A percentile compares a stretch with the other conserved stretches of the same genome.
These are phyloP conservation scores for Pycnomerus fuliginosus DNA, from an alignment of 2,888 invertebrate species.

Conservation along the genomic window DNA sequence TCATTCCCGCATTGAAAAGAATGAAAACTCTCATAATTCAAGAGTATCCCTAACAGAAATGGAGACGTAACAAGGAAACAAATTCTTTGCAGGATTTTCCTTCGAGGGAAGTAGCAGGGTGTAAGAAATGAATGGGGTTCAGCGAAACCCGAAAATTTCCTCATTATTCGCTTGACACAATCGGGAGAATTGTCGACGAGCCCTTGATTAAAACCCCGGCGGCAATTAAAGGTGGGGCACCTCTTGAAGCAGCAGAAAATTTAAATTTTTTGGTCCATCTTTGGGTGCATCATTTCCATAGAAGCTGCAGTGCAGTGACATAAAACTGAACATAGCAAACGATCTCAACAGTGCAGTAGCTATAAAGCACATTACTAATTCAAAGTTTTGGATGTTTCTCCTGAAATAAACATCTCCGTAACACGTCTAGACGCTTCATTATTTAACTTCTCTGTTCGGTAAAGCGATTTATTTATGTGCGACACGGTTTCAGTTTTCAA, in stretches of 20 bases:
- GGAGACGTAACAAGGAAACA: conserved; percentile 48
- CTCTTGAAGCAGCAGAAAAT: too few species aligned
- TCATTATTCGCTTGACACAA: conserved; percentile 17
- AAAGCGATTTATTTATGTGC: conserved; percentile 8
- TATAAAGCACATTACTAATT: conserved; percentile 33
- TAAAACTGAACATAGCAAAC: conserved; percentile 29
- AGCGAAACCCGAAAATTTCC: conserved; percentile 16
- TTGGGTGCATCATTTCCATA: too few species aligned
- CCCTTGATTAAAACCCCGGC: conserved; percentile 11
- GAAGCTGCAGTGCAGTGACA: conserved; percentile 31
- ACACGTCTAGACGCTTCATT: conserved; percentile 13
- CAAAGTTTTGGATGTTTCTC: conserved; percentile 19
- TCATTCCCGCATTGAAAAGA: conserved; percentile 2
- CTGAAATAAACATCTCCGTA: conserved; percentile 15
- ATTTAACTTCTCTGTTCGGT: conserved; percentile 5
- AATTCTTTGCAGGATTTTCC: conserved; percentile 47
- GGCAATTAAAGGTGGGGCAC: neutral
- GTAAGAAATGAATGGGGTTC: conserved; percentile 8
- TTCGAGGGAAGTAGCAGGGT: conserved; percentile 33
- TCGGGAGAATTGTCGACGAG: conserved; percentile 10
- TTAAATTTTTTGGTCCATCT: too few species aligned
- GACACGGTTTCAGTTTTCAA: conserved; percentile 18
- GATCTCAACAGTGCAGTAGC: conserved; percentile 27
- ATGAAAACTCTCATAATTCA: conserved; percentile 12
- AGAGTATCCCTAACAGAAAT: conserved; percentile 33